Evolutionary conservation across 2,113 vertebrate species (phyloP), one percentile per base, ranked within the genome.

Genomic region (Tachysurus fulvidraco): DNA sequence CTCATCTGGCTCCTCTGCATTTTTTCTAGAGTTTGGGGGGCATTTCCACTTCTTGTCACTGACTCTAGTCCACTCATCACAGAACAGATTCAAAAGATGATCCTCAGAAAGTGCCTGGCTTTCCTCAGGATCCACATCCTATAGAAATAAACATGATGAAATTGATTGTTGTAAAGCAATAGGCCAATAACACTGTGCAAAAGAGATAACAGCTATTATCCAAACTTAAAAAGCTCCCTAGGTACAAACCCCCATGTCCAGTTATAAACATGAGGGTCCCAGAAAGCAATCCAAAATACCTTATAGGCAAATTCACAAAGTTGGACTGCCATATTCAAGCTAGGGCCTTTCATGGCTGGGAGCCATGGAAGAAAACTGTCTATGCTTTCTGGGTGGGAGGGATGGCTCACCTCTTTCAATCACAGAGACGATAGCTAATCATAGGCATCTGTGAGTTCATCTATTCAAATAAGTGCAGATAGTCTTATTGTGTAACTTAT

Each of bases 1-100:
- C 23, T 84, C 88, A 28, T 85, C 52, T 7, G 65, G 30, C 10
- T 87, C 83, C 36, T 88, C 69, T 73, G 25, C n/a, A 52, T 54
- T 54, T 46, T 67, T 23, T 23, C 44, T 41, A 50, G 21, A 13
- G 16, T 30, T 28, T 65, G 41, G 59, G 25, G 41, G 11, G 44
- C 8, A 14, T 10, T 11, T 13, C 60, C 23, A 11, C 46, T 11
- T 76, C 44, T 62, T 25, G 21, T 84, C 71, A 14, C 23, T 55
- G n/a, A 28, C 55, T 64, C 52, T 85, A 28, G 30, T 60, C 67
- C 77, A 67, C 23, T 57, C 71, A 62, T 13, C 46, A 60, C n/a
- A 71, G 57, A 62, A 59, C 28, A 36, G 30, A 23, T 62, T n/a
- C 62, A 60, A 23, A 14, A 3, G 82, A 17, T 28, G 81, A 19